Evolutionary conservation across 37 sponge, comb jelly and placozoan species (phyloP), one percentile per base, ranked within the genome.

Genomic region (Lycopodina hypogea): DNA sequence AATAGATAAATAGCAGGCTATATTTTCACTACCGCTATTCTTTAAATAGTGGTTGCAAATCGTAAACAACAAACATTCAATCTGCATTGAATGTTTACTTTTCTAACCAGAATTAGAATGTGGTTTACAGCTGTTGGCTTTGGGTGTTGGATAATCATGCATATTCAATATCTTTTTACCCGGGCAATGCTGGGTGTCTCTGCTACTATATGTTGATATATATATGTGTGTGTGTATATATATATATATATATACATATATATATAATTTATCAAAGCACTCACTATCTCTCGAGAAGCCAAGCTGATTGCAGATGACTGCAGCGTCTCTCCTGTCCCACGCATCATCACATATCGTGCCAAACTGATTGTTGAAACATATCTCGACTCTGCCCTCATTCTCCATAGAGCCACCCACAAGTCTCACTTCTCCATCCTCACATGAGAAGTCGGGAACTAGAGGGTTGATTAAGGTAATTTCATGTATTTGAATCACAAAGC

Each of bases 281-380:
- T 32, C 24, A 82, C 82, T 53, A 12, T 72, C 38, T 63, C 37
- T 32, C n/a, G 33, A 11, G 38, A 59, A 84, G 11, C 78, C 78
- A 69, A 84, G 69, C 42, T 77, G 77, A 24, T 50, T 22, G 52
- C 85, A 84, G n/a, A 71, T 69, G 7, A 84, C 85, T 0, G 50
- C 40, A 6, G 85, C 85, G 26, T 84, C 85, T 7, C 0, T 30
- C 8, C 22, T 48, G 30, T 69, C 85, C 78, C 78, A 84, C 19
- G 22, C 28, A 71, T 84, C 85, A 60, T 84, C 85, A 84, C 85
- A 84, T 34, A 84, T 30, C 14, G 85, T 84, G 11, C 85, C 85
- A 35, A 23, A 84, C 52, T 71, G 78, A 21, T 77, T 38, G 48
- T 71, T 41, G 39, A 62, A 34, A 30, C 85, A 84, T 3, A 72